Evolutionary conservation across 2,113 vertebrate species (phyloP), one percentile per base, ranked within the genome.

Genomic region (Bagarius yarrelli): DNA sequence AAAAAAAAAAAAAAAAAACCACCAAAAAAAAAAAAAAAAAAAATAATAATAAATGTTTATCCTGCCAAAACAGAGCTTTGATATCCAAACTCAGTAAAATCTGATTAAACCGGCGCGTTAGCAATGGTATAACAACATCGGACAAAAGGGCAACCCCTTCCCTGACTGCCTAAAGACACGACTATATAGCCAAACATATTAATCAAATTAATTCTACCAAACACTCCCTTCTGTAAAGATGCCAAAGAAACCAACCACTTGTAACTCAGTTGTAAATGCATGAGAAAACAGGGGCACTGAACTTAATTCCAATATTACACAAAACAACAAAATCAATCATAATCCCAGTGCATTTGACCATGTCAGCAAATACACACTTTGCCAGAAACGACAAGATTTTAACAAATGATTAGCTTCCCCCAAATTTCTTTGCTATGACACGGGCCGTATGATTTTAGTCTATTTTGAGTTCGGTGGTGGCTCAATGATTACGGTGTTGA

Each of bases 311-410:
- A 25, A 15, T 4, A n/a, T 52, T 57, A 81, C 34, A 19, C 32
- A 64, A 27, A 81, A 69, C 30, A 60, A 74, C 34, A 47, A 71
- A 72, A 76, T 69, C 25, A 70, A 13, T 52, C 72, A 34, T 32
- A 30, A 23, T 34, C 23, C 8, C 32, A 19, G 40, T 36, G 12
- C 56, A 47, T 13, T 40, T 73, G 53, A 78, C 16, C 19, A 40
- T 34, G 19, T 36, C 32, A 60, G 47, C 60, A 83, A 81, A 74
- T 30, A 61, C 14, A 23, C 16, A 11, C 15, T 32, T 12, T 2
- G 60, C 56, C 47, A 40, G 72, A 76, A 34, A 76, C 5, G 30
- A 5, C 21, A 25, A 59, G n/a, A 78, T 74, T 47, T 59, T 67
- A 27, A 59, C 25, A 8, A 80, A 78, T 36, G 36, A 76, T 61